Evolutionary conservation across 2,113 vertebrate species (phyloP), one percentile per base, ranked within the genome.

Genomic region (Myrmecobius fasciatus): DNA sequence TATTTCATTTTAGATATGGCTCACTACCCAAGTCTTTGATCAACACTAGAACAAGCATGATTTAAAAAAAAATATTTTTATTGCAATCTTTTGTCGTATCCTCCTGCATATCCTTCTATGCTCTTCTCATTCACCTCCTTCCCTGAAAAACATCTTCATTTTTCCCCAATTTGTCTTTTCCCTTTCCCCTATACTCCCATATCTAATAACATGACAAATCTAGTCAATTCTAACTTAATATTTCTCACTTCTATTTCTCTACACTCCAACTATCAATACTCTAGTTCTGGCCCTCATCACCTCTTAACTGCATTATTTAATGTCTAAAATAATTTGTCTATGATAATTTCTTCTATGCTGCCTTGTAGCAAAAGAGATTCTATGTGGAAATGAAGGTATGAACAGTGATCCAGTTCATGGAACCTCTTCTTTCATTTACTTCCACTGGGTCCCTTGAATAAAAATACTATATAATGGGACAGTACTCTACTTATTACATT

Each of bases 11-110:
- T 2, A 67, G 43, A 43, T 48, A 1, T 10, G 2, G 51, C 48
- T 60, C 36, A 17, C 25, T 7, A 25, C 52, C 4, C 0, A 11
- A 9, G 0, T n/a, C 8, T 28, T 56, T 92, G 49, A n/a, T 25
- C 9, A 17, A 51, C 0, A 0, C 49, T 8, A 28, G 20, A 0
- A 0, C 24, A 5, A 28, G 60, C 8, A 3, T 31, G 9, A 25
- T 28, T 75, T 75, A 6, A n/a, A 75, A 75, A 75, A 75, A 75
- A 22, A 20, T n/a, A 75, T 75, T n/a, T n/a, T 17, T n/a, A n/a
- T n/a, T n/a, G 36, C 36, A 22, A 75, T 75, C 36, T 75, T 67
- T n/a, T n/a, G 67, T 75, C n/a, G 17, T n/a, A 1, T 10, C 20
- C 36, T n/a, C 17, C 36, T 26, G 20, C 36, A n/a, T 22, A 3